These are phyloP conservation scores for Drosophila gunungcola DNA, from an alignment of 1,140 invertebrate species.

Conservation along the genomic window DNA sequence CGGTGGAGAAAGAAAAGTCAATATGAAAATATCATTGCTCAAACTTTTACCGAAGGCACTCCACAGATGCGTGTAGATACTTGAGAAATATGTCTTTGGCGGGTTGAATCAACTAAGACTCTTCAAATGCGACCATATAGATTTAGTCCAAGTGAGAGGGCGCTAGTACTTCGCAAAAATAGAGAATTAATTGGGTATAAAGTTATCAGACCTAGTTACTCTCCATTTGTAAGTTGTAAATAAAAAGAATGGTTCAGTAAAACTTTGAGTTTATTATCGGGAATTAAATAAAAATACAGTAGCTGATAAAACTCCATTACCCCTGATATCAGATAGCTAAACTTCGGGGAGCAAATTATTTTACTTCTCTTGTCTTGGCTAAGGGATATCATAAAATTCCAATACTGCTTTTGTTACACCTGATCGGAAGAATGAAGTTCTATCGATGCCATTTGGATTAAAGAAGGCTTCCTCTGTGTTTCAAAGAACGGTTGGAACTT, in stretches of 20 bases:
- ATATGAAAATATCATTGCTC: neutral
- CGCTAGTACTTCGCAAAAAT: neutral
- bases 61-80: neutral
- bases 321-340: too few relatives aligned
- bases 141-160: too few relatives aligned
- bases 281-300: too few relatives aligned
- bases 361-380: too few relatives aligned
- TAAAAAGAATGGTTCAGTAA: too few relatives aligned
- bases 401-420: neutral
- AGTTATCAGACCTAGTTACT: neutral
- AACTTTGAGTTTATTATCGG: too few relatives aligned
- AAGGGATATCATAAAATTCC: too few relatives aligned
- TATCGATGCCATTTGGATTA: neutral
- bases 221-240: neutral
- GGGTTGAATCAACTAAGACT: neutral
- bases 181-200: neutral
- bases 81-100: neutral
- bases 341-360: too few relatives aligned
- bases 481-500: neutral
- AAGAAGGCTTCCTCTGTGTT: neutral
- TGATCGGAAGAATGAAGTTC: neutral
- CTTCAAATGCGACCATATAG: neutral
- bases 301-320: too few relatives aligned
- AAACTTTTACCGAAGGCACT: neutral
- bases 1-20: neutral